A percentile compares a stretch with the other conserved stretches of the same genome.
Evolutionary conservation across 2,113 vertebrate genomes (phyloP).

Genomic region (Indicator indicator): DNA sequence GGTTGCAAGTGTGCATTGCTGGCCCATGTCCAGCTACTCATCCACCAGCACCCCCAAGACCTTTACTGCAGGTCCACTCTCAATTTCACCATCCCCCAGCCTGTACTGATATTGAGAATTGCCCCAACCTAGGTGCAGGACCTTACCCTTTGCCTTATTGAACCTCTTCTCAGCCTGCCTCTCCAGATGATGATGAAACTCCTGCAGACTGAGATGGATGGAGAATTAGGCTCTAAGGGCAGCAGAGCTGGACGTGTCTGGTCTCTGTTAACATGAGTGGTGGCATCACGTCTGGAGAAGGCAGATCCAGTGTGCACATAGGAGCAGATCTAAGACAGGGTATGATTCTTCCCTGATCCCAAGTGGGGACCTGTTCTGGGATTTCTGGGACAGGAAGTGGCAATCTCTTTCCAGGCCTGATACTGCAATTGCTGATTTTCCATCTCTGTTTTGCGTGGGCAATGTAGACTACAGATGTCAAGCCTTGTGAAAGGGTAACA

Average conservation of each 20-base stretch:
- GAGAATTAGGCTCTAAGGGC: background rate
- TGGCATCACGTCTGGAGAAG: background rate
- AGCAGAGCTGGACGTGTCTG: background rate
- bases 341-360: background rate
- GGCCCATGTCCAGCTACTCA: too few species aligned
- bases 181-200: background rate
- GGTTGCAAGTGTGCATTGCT: too few species aligned
- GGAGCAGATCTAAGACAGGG: background rate
- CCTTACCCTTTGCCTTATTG: too few species aligned
- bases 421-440: background rate
- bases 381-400: background rate
- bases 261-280: background rate
- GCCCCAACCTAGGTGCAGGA: too few species aligned
- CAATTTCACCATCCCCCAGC: too few species aligned
- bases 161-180: too few species aligned
- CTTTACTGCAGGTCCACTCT: too few species aligned
- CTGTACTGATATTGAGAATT: too few species aligned
- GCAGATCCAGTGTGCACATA: background rate
- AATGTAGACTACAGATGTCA: rapidly evolving
- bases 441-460: background rate
- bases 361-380: background rate
- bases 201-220: background rate
- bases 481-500: background rate
- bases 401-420: background rate
- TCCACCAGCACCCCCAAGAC: too few species aligned